Conservation (phyloP, 2,888 invertebrate genomes). For the Phyto melanocephala region DNA sequence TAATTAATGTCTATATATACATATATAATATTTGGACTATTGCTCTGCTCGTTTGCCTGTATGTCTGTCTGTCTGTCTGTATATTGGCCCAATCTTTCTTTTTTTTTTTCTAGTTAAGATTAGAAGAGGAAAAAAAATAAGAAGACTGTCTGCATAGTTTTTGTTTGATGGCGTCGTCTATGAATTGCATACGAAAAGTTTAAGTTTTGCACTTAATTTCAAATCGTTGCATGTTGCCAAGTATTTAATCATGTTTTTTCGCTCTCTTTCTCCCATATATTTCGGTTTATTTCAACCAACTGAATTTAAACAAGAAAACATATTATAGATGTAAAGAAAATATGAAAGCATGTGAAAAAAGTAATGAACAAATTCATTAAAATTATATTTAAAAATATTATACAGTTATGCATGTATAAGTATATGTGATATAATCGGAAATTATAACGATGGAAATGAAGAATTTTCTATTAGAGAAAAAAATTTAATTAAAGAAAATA, state of each 20-base stretch:
- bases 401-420: background rate
- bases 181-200: slow-evolving; percentile 54
- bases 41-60: slow-evolving; percentile 13
- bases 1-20: slow-evolving; percentile 51
- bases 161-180: slow-evolving; percentile 61
- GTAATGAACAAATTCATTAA: background rate
- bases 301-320: background rate
- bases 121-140: background rate
- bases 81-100: slow-evolving; percentile 48
- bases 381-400: background rate
- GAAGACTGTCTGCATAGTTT: slow-evolving; percentile 59
- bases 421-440: too few species aligned
- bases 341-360: background rate
- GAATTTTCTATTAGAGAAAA: too few species aligned
- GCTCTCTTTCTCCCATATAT: background rate
- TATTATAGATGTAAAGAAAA: background rate
- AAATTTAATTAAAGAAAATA: too few species aligned
- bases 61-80: slow-evolving; percentile 50
- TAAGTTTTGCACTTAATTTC: slow-evolving; percentile 61
- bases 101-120: slow-evolving; percentile 32
- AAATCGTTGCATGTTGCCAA: slow-evolving; percentile 63
- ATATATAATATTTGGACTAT: background rate
- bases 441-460: too few species aligned
- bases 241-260: slow-evolving; percentile 58
- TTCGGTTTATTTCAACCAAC: background rate